Base-by-base conservation (phyloP, 2,888 invertebrate species). In the Idaea dimidiata region DNA sequence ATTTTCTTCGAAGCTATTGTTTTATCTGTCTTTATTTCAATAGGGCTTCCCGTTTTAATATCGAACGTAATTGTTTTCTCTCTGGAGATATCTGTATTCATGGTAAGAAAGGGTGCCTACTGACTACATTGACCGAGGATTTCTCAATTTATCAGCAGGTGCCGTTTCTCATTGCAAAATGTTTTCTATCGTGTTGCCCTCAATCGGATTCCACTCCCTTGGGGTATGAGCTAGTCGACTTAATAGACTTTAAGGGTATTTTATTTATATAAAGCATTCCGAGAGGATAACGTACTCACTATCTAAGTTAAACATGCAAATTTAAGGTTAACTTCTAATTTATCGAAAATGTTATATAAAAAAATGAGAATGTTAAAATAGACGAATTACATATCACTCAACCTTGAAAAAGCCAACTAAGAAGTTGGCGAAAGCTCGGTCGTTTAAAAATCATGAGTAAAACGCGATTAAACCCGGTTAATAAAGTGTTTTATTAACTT, bases 221-320 rank as follows among this genome's bases (percentile, higher is more conserved):
- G 81, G 78, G 85, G 80, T 73, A 73, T 77, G 74, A 78, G 83
- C 83, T 82, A 88, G 87, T 87, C 87, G 84, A 86, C 88, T 88
- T 91, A 91, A 91, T 90, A 89, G 89, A 90, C 88, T 91, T 89
- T 88, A 81, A 84, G 83, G 43, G 84, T 84, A 83, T 83, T 82
- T 80, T 76, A 82, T 82, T 80, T 76, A 82, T 82, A 80, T 84
- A 81, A 82, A 82, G 79, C 80, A 81, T 83, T 86, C 88, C 88
- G 78, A 67, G 81, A 77, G 89, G 87, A 82, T 73, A 79, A 78
- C 80, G 77, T 80, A 79, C 82, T 84, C 84, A 81, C 81, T 71
- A 72, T 72, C 79, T 78, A 76, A 83, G 81, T 83, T 77, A 79
- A 74, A 72, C 76, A 77, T 68, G 73, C 73, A 87, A 87, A 87